Evolutionary conservation across 35 echinoderm and acorn worm species (phyloP).

Genomic region (Acanthaster planci): DNA sequence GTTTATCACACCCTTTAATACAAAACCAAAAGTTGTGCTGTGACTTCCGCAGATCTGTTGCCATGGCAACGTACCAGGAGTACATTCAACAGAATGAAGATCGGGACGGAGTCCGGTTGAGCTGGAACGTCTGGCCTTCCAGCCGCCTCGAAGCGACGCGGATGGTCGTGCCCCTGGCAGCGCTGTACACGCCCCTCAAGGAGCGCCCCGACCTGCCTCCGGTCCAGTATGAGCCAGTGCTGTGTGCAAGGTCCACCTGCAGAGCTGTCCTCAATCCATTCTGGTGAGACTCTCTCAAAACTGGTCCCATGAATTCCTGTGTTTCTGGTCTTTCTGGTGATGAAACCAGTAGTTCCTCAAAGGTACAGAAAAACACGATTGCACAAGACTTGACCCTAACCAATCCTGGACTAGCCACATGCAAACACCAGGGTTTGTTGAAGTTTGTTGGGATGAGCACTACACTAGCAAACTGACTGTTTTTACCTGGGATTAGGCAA

Average conservation of each 20-base stretch:
- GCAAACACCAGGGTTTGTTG: too few relatives aligned
- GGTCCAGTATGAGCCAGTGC: constrained; percentile 97
- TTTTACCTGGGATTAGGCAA: too few relatives aligned
- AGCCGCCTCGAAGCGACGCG: constrained; percentile 92
- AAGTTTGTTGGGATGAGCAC: too few relatives aligned
- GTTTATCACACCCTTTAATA: too few relatives aligned
- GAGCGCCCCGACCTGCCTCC: constrained; percentile 92
- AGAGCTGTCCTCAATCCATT: constrained; percentile 97
- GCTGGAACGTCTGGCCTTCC: constrained; percentile 97
- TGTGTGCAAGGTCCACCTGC: constrained; percentile 87
- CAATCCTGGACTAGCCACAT: too few relatives aligned
- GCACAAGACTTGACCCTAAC: too few relatives aligned
- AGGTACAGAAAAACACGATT: too few relatives aligned
- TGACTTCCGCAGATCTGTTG: too few relatives aligned
- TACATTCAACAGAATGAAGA: constrained; percentile 92
- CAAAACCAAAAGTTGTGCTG: too few relatives aligned
- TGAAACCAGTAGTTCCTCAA: background rate
- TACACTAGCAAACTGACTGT: too few relatives aligned
- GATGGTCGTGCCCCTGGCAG: constrained; percentile 93
- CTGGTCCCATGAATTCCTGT: background rate
- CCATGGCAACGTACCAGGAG: constrained; percentile 55
- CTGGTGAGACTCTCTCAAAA: constrained; percentile 62
- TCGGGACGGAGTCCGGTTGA: constrained; percentile 87
- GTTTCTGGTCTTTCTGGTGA: background rate
- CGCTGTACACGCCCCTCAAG: constrained; percentile 91